These are phyloP conservation scores for Gambusia holbrooki DNA, from an alignment of 2,113 vertebrate genomes.

Conservation along the genomic window DNA sequence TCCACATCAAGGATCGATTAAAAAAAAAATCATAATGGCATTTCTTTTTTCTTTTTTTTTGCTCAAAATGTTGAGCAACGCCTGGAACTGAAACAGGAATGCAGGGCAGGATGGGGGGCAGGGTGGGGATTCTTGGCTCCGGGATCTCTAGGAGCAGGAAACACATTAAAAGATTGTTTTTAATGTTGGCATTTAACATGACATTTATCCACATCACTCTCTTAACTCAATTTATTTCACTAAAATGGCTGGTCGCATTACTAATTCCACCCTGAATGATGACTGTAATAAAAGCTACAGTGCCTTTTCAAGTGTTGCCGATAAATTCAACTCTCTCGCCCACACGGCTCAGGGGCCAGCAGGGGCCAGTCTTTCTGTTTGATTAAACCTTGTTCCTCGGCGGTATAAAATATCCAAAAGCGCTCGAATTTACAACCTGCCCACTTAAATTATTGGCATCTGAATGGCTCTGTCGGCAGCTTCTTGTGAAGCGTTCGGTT, in stretches of 20 bases:
- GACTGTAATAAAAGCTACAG: conserved; percentile 72
- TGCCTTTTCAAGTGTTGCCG: conserved; percentile 65
- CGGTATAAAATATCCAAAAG: conserved; percentile 68
- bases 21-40: conserved; percentile 70
- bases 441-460: conserved; percentile 70
- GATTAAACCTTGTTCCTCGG: conserved; percentile 74
- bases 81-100: conserved; percentile 47
- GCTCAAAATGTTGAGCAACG: conserved; percentile 63
- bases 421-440: conserved; percentile 69
- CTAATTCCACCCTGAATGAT: conserved; percentile 75
- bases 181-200: conserved; percentile 73
- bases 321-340: conserved; percentile 67
- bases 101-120: not conserved
- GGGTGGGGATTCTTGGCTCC: conserved; percentile 30
- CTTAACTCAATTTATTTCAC: conserved; percentile 64
- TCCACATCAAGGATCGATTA: conserved; percentile 67
- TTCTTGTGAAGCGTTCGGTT: conserved; percentile 43
- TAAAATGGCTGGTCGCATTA: conserved; percentile 69
- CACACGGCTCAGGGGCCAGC: conserved; percentile 61
- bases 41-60: conserved; percentile 56
- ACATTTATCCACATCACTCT: conserved; percentile 73
- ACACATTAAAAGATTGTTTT: conserved; percentile 12
- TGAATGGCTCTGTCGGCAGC: conserved; percentile 34
- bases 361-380: conserved; percentile 72
- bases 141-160: conserved; percentile 15